Conservation (phyloP, 2,113 vertebrate genomes). For the Spermophilus dauricus region DNA sequence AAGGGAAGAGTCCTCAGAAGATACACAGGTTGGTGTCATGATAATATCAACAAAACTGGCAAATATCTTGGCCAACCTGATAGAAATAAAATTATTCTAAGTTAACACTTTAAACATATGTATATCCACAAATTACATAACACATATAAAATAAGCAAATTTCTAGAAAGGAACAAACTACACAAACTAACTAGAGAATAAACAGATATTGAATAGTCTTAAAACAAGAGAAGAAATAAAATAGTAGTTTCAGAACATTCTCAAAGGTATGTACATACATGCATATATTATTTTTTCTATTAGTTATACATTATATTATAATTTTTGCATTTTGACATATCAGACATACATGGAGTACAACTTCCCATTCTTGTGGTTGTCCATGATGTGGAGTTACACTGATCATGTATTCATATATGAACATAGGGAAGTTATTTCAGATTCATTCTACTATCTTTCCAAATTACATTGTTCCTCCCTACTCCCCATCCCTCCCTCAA, state of each 20-base stretch:
- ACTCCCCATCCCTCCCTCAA: no score
- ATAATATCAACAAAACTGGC: background rate
- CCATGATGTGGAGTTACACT: no score
- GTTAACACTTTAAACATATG: background rate
- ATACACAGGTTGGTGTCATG: background rate
- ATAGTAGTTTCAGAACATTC: background rate
- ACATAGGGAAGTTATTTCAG: no score
- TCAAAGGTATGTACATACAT: no score
- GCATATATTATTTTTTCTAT: no score
- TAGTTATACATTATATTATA: no score
- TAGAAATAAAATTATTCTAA: background rate
- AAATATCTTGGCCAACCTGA: background rate
- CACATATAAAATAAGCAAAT: background rate
- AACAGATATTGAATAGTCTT: background rate
- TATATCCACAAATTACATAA: background rate
- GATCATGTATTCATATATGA: no score
- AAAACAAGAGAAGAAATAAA: background rate
- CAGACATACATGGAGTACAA: no score
- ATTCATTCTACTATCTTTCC: no score
- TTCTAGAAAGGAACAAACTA: background rate
- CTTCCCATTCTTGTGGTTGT: no score
- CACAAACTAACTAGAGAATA: background rate
- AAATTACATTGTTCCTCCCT: no score
- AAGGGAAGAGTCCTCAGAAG: background rate
- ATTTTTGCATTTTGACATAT: no score